Conservation (phyloP, 1,140 invertebrate genomes). For the Eurytemora carolleeae region DNA sequence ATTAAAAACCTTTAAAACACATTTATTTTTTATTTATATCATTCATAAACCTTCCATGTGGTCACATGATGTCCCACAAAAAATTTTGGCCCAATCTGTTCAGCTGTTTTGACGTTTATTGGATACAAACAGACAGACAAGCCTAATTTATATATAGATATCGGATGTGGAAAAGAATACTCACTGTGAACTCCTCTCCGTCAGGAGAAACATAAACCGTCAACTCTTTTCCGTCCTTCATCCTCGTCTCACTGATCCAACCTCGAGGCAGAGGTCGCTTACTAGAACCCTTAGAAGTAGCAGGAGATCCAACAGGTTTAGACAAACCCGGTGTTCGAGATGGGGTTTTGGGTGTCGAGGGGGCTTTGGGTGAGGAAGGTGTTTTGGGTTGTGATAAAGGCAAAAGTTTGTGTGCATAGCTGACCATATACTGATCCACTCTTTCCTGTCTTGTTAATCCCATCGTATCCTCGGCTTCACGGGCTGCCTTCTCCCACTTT, state of each 20-base stretch:
- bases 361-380: background rate
- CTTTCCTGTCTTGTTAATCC: conserved; percentile 9
- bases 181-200: background rate
- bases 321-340: background rate
- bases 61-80: too few species aligned
- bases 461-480: background rate
- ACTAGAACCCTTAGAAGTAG: background rate
- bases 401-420: background rate
- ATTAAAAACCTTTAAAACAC: too few species aligned
- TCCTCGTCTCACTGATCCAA: background rate
- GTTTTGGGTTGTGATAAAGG: background rate
- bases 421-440: background rate
- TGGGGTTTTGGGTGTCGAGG: background rate
- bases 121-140: too few species aligned
- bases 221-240: background rate
- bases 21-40: too few species aligned
- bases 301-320: background rate
- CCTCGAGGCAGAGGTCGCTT: background rate
- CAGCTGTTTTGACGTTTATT: too few species aligned
- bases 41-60: too few species aligned
- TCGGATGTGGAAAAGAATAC: too few species aligned
- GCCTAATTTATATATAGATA: too few species aligned
- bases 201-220: background rate
- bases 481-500: conserved; percentile 7
- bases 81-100: too few species aligned